Base-by-base conservation (phyloP, 1,140 invertebrate genomes). In the Psilanteris sp. region DNA sequence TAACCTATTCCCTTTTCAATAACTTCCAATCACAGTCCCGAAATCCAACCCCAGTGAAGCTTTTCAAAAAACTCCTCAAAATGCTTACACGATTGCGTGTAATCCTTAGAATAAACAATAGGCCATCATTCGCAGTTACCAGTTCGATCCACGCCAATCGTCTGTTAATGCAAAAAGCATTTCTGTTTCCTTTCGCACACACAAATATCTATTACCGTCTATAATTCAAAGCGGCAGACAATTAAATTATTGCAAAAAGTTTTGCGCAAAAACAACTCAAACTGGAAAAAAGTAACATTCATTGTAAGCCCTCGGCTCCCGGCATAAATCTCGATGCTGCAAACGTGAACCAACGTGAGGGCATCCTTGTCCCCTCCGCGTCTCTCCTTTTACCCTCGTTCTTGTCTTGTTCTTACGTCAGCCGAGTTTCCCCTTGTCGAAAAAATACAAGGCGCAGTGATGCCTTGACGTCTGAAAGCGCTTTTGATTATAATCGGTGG, bases 401-500 rank as follows among this genome's bases (percentile, higher is more conserved):
- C 10, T 48, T 36, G 66, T 75, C 73, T 66, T 37, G 66, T 52
- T 66, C 9, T 39, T n/a, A n/a, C n/a, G n/a, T 15, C 9, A 36
- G 11, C n/a, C 37, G 16, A 64, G 55, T 75, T 67, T 72, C 61
- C 54, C 78, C 55, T 85, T 67, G 78, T 78, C 71, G 37, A 61
- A 83, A 83, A 81, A 78, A 52, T 72, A 59, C 70, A 11, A 39
- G 36, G 59, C 79, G 72, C 62, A 61, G 46, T 68, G 79, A 43
- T 67, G 64, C 66, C 55, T 79, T 77, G 43, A 73, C 55, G 13
- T 74, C 43, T 85, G 82, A 85, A 85, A 83, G 83, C 79, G 75
- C 78, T 78, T 83, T 85, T 83, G 83, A 86, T 85, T 84, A 80
- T 83, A 64, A 79, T 80, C 80, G 79, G 57, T 81, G 36, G 76